phyloP scores from a whole-genome alignment of 2,113 vertebrate genomes.

The Sinocyclocheilus rhinocerous region DNA sequence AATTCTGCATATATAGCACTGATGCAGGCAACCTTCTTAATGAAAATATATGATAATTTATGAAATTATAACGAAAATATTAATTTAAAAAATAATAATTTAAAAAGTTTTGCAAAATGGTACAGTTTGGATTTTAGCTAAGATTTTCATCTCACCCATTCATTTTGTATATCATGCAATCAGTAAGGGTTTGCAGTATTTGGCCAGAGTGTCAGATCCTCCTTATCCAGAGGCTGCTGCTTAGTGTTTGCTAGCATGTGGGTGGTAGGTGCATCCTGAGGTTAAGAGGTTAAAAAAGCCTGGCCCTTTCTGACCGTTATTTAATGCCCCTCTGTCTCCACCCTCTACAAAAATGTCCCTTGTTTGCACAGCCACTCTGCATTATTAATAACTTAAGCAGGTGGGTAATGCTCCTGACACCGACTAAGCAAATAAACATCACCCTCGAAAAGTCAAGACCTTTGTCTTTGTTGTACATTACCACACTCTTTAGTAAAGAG shows the following conservation, averaged over 20 bases:
- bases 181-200: neutral
- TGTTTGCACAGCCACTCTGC: conserved; percentile 55
- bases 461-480: conserved; percentile 33
- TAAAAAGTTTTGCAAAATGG: neutral
- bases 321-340: conserved; percentile 19
- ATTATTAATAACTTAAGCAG: conserved; percentile 57
- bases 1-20: no score
- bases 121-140: neutral
- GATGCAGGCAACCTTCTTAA: no score
- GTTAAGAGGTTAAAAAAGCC: conserved; percentile 52
- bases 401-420: conserved; percentile 45
- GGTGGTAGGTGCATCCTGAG: conserved; percentile 41
- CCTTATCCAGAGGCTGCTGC: neutral
- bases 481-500: conserved; percentile 38
- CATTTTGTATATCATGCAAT: neutral
- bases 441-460: conserved; percentile 53
- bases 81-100: neutral
- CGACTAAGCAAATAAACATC: conserved; percentile 63
- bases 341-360: conserved; percentile 51
- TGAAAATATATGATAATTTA: no score
- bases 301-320: conserved; percentile 32
- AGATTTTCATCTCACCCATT: neutral
- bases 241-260: conserved; percentile 15
- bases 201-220: neutral
- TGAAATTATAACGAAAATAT: no score